Conservation (phyloP, 2,113 vertebrate species). For the Spheniscus mendiculus region DNA sequence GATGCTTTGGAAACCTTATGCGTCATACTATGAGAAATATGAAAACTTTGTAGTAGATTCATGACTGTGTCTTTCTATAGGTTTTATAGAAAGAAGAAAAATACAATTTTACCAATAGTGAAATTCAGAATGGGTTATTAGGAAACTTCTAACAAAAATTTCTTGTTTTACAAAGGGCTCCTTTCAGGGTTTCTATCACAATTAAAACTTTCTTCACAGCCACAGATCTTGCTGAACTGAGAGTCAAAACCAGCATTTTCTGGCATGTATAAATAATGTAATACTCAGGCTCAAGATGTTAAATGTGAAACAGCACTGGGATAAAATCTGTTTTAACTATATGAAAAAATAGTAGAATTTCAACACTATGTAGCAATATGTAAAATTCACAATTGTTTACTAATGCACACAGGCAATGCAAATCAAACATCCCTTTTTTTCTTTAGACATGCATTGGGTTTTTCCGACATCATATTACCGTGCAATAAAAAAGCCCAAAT, state of each 20-base stretch:
- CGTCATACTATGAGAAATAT: not conserved
- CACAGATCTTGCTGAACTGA: not conserved
- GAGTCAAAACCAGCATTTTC: not conserved
- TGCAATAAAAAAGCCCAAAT: slow-evolving; percentile 38
- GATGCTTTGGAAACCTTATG: not conserved
- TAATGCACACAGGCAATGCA: not conserved
- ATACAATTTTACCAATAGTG: not conserved
- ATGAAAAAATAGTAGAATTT: not conserved
- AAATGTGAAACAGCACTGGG: not conserved
- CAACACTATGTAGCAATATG: not conserved
- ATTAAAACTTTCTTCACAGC: not conserved
- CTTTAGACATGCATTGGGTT: not conserved
- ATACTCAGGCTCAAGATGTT: not conserved
- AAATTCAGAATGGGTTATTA: not conserved
- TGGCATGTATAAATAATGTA: not conserved
- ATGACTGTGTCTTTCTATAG: not conserved
- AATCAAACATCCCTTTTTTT: not conserved
- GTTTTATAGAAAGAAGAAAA: not conserved
- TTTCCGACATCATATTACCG: slow-evolving; percentile 9
- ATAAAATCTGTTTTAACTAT: not conserved
- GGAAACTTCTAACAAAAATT: not conserved
- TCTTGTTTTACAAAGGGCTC: not conserved
- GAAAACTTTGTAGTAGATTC: not conserved
- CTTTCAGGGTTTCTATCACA: not conserved
- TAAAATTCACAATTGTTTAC: not conserved